phyloP scores from a whole-genome alignment of 1,140 invertebrate genomes.

The Bemisia tabaci region DNA sequence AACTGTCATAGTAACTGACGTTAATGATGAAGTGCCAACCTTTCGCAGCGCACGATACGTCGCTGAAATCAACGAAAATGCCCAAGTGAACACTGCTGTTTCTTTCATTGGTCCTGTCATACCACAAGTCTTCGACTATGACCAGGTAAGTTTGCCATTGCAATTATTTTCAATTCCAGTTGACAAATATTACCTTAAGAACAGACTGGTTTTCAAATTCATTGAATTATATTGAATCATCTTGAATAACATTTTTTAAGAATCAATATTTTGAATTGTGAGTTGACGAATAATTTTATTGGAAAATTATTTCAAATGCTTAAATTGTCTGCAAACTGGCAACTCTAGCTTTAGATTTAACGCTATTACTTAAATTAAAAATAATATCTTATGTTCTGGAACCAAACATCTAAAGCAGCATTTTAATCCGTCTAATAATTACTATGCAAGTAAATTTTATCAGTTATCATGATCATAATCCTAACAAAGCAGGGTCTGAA shows the following conservation, averaged over 20 bases:
- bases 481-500: too few relatives aligned
- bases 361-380: too few relatives aligned
- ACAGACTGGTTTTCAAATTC: background rate
- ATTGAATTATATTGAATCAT: background rate
- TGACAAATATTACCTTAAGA: background rate
- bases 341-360: too few relatives aligned
- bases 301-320: background rate
- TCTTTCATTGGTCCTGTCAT: slow-evolving; percentile 65
- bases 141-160: slow-evolving; percentile 47
- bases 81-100: slow-evolving; percentile 76
- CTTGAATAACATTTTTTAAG: background rate
- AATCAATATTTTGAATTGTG: background rate
- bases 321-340: too few relatives aligned
- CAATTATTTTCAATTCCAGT: slow-evolving; percentile 7
- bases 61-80: slow-evolving; percentile 84
- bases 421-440: too few relatives aligned
- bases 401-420: too few relatives aligned
- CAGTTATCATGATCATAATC: too few relatives aligned
- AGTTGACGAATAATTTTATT: background rate
- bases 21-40: slow-evolving; percentile 83
- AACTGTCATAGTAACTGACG: slow-evolving; percentile 83
- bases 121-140: slow-evolving; percentile 82
- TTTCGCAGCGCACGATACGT: slow-evolving; percentile 66
- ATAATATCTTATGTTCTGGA: too few relatives aligned
- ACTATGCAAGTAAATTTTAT: too few relatives aligned